Base-by-base conservation (phyloP, 2,113 vertebrate species). In the Loxodonta africana region DNA sequence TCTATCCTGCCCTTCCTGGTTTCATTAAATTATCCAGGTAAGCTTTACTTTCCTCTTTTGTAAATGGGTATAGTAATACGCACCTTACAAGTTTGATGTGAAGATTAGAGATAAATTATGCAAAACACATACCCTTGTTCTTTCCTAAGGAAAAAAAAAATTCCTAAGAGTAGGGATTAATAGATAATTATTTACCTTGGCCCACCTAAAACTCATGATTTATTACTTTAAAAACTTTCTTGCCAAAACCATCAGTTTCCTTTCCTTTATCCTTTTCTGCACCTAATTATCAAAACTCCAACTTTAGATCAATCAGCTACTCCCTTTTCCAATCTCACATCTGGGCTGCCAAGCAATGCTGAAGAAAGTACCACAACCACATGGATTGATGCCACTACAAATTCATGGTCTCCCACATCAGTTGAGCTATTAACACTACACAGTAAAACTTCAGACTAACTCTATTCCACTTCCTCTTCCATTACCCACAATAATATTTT, bases 341-440 rank as follows among this genome's bases (percentile, higher is more conserved):
- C 48, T 93, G 90, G 86, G 37, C 44, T 94, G 91, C 83, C 44
- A 51, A 96, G 25, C 26, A 33, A 51, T 44, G 20, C 33, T 83
- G 51, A 91, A 90, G 95, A 97, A 91, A 96, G 91, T 53, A 44
- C 44, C 76, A 51, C 37, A 89, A 73, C 33, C 15, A 1, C 71
- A 11, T 84, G 86, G 80, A 80, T 41, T 30, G 33, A 91, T 67
- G 83, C 86, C 91, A 95, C 76, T 63, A 46, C 37, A 91, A 94
- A 97, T 28, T 41, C 63, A 80, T 26, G 74, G 86, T 91, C 71
- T 90, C 63, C 90, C 83, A 97, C 87, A 87, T 67, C 92, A 97
- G 74, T 67, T 8, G 63, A 60, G 37, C 62, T 90, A 83, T 91
- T 95, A 96, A 57, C 83, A 91, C 44, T 67, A 77, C 53, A 76